These are phyloP conservation scores for Amphiprion clarkii DNA, from an alignment of 2,797 vertebrate species.

Conservation along the genomic window DNA sequence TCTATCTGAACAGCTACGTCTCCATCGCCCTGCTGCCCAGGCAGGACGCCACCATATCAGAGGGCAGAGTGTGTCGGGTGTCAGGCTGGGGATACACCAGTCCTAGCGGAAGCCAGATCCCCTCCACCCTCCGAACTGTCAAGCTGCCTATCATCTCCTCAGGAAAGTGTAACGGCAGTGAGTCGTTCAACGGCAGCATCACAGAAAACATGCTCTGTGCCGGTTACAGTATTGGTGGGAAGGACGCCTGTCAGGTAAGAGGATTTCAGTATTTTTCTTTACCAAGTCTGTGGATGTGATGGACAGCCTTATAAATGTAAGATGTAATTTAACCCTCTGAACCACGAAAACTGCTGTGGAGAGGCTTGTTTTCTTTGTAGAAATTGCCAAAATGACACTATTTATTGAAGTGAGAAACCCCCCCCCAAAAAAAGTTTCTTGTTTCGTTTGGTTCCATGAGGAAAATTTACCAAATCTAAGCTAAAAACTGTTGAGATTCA, in stretches of 20 bases:
- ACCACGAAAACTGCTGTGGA: too few relatives aligned
- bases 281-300: not conserved
- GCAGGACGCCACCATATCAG: slow-evolving; percentile 65
- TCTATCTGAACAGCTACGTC: slow-evolving; percentile 82
- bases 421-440: too few relatives aligned
- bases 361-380: too few relatives aligned
- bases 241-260: slow-evolving; percentile 87
- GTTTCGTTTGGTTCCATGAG: too few relatives aligned
- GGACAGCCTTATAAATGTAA: too few relatives aligned
- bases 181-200: slow-evolving; percentile 84
- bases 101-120: slow-evolving; percentile 69
- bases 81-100: slow-evolving; percentile 89
- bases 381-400: too few relatives aligned
- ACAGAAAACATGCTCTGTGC: slow-evolving; percentile 89
- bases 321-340: too few relatives aligned
- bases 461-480: too few relatives aligned
- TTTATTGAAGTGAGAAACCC: too few relatives aligned
- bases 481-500: too few relatives aligned
- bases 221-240: slow-evolving; percentile 84
- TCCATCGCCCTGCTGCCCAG: slow-evolving; percentile 84
- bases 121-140: slow-evolving; percentile 83
- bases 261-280: not conserved
- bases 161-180: slow-evolving; percentile 84
- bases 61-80: slow-evolving; percentile 85
- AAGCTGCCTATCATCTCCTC: slow-evolving; percentile 84